phyloP scores from a whole-genome alignment of 2,113 vertebrate genomes.

The Melanerpes formicivorus region DNA sequence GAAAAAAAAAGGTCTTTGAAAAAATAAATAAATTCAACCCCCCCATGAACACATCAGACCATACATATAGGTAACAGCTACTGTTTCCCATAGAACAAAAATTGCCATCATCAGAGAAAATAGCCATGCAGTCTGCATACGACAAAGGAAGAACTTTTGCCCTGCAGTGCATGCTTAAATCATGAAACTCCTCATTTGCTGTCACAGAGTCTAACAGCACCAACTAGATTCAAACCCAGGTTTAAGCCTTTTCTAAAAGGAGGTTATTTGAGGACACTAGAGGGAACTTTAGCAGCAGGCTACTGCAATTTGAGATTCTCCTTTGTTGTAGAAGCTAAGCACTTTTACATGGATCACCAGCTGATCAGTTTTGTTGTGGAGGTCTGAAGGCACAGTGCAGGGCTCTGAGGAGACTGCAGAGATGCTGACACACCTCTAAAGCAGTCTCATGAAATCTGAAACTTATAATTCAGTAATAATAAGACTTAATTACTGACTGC shows the following conservation, averaged over 20 bases:
- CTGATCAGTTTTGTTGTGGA: not conserved
- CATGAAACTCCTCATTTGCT: rapidly evolving
- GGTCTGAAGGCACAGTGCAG: not conserved
- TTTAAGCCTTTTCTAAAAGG: not conserved
- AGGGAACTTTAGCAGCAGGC: not conserved
- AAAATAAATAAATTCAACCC: not conserved
- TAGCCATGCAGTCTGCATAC: not conserved
- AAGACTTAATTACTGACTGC: not conserved
- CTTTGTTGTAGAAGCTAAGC: not conserved
- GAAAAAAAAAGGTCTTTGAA: not conserved
- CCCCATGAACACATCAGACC: not conserved
- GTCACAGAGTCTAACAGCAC: not conserved
- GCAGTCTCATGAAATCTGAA: not conserved
- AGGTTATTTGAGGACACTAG: not conserved
- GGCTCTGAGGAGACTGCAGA: not conserved
- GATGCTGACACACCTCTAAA: not conserved
- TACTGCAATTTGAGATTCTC: not conserved
- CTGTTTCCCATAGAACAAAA: not conserved
- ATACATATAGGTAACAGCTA: not conserved
- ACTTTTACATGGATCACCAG: rapidly evolving
- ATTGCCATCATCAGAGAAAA: not conserved
- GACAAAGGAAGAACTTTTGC: not conserved
- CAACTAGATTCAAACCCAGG: not conserved
- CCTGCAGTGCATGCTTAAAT: not conserved
- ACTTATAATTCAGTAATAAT: not conserved